Evolutionary conservation across 2,113 vertebrate species (phyloP), one percentile per base, ranked within the genome.

Genomic region (Okapia johnstoni): DNA sequence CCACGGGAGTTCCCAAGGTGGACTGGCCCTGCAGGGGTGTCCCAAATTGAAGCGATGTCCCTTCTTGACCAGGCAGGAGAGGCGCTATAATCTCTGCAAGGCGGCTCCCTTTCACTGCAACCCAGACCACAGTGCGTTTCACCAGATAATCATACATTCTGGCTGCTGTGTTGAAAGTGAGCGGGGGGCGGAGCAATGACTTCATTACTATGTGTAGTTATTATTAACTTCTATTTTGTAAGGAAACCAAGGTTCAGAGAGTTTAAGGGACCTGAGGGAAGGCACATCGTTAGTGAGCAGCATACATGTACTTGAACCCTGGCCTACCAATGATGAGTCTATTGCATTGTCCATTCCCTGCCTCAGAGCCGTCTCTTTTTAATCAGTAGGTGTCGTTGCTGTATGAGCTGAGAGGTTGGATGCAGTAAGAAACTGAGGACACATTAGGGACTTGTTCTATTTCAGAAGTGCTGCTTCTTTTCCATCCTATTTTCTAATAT

Each of bases 321-420:
- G n/a, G 57, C 66, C 84, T 85, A 9, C 43, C 61, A 15, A 13
- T 15, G 57, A 3, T 6, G 19, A 54, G 46, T 25, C 55, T 26
- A 0, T 11, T 1, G 10, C 12, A 2, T 1, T 7, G 8, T 43
- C 61, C 52, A 1, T 28, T 13, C 4, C 48, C 16, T 43, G 33
- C 25, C 11, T 30, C 9, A 4, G 8, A 1, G 7, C 70, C 50
- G 6, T 50, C 46, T 91, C 33, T 43, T 40, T 19, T n/a, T 16
- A 43, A 33, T n/a, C n/a, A 17, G 14, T 25, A 70, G 54, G 60
- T 19, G 21, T 52, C 66, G 40, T 9, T n/a, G 48, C 54, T 36
- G 0, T 6, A 1, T 16, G 9, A 86, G 23, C 88, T 43, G 36
- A 57, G 63, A 60, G 30, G 19, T 10, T 25, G 23, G 66, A 46